phyloP scores from a whole-genome alignment of 2,113 vertebrate species.

The Heptranchias perlo region DNA sequence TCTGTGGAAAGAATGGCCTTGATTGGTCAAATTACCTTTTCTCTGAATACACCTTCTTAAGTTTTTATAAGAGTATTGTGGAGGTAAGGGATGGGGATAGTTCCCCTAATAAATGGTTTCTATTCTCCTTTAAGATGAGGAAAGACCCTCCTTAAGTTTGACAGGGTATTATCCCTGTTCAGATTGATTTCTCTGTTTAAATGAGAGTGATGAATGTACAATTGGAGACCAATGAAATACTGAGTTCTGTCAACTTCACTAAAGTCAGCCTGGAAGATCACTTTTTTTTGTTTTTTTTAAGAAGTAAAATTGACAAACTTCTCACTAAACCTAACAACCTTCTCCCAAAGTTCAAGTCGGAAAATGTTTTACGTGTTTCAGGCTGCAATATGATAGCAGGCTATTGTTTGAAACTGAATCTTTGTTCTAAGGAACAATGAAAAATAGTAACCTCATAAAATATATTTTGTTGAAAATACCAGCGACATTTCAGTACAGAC shows the following conservation, averaged over 20 bases:
- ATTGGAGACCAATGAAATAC: not conserved
- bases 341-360: not conserved
- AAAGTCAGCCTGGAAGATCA: not conserved
- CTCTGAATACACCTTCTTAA: not conserved
- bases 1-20: not conserved
- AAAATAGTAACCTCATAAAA: not conserved
- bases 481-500: not conserved
- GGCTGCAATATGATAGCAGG: not conserved
- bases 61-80: not conserved
- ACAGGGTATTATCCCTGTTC: not conserved
- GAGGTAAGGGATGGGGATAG: not conserved
- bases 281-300: not conserved
- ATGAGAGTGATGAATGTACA: not conserved
- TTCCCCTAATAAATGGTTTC: not conserved
- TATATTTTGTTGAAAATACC: conserved; percentile 35
- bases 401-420: not conserved
- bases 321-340: not conserved
- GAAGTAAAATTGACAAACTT: not conserved
- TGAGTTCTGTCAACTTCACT: not conserved
- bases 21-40: not conserved
- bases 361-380: not conserved
- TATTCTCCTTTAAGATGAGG: not conserved
- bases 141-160: not conserved
- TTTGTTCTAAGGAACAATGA: not conserved
- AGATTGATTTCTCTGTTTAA: not conserved